Evolutionary conservation across 2,888 invertebrate genomes (phyloP).

Genomic region (Lepas anatifera): DNA sequence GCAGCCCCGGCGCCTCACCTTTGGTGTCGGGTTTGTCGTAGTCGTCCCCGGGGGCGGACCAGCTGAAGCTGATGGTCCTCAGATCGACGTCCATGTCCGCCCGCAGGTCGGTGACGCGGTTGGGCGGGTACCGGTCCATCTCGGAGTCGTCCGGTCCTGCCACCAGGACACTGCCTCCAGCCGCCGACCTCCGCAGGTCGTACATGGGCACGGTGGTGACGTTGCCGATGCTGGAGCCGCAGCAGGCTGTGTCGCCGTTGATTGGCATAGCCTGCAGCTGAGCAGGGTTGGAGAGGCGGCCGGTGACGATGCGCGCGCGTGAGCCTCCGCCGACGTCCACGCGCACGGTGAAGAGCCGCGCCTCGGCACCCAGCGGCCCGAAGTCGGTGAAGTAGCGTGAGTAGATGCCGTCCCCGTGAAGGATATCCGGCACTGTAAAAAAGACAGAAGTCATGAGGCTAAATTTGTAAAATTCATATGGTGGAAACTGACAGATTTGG

Average conservation of each 20-base stretch:
- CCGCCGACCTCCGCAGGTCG: neutral
- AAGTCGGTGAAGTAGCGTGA: slow-evolving; percentile 45
- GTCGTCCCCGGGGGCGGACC: slow-evolving; percentile 45
- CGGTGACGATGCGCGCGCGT: slow-evolving; percentile 21
- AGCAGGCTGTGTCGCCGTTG: slow-evolving; percentile 28
- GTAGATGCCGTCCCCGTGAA: slow-evolving; percentile 51
- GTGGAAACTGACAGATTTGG: too few relatives aligned
- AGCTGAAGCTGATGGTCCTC: slow-evolving; percentile 41
- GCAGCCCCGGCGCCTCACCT: too few relatives aligned
- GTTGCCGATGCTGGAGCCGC: slow-evolving; percentile 16
- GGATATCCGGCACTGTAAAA: slow-evolving; percentile 48
- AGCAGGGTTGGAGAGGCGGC: neutral
- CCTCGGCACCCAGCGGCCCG: slow-evolving; percentile 19
- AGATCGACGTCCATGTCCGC: slow-evolving; percentile 38
- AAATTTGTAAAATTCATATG: too few relatives aligned
- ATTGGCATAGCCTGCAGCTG: slow-evolving; percentile 10
- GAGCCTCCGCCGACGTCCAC: slow-evolving; percentile 22
- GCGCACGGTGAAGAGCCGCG: slow-evolving; percentile 28
- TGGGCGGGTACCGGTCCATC: slow-evolving; percentile 33
- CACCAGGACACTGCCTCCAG: slow-evolving; percentile 13
- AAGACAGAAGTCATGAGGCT: too few relatives aligned
- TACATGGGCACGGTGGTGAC: slow-evolving; percentile 11
- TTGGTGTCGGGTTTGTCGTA: slow-evolving; percentile 26
- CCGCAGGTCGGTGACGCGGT: slow-evolving; percentile 44
- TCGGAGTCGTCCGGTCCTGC: slow-evolving; percentile 29